Conservation (phyloP, 2,888 invertebrate genomes). For the Xestia sexstrigata region DNA sequence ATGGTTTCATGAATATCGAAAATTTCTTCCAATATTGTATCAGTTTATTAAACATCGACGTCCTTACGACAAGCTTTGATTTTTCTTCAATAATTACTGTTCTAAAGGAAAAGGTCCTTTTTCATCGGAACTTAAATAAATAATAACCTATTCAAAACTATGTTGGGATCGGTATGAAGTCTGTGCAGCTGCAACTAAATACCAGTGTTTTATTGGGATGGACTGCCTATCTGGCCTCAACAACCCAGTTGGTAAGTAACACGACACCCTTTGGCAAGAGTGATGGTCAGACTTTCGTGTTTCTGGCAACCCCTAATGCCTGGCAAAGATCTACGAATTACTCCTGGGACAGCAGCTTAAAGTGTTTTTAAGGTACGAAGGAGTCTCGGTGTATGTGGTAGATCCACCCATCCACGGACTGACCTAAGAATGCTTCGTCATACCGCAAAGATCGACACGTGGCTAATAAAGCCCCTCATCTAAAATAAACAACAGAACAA, state of each 20-base stretch:
- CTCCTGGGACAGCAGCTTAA: neutral
- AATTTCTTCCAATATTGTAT: conserved; percentile 2
- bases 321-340: neutral
- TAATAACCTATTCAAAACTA: neutral
- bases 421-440: neutral
- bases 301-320: neutral
- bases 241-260: neutral
- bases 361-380: neutral
- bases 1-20: conserved; percentile 11
- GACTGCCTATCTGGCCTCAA: too few species aligned
- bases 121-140: neutral
- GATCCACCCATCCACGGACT: neutral
- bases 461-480: neutral
- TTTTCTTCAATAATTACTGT: neutral
- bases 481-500: neutral
- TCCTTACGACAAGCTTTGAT: neutral
- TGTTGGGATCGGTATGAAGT: too few species aligned
- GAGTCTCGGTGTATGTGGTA: neutral
- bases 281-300: neutral
- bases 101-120: too few species aligned
- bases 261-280: too few species aligned
- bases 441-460: neutral
- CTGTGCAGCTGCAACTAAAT: too few species aligned
- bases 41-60: neutral
- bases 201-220: too few species aligned